Base-by-base conservation (phyloP, 2,888 invertebrate genomes). In the Elmis aenea region DNA sequence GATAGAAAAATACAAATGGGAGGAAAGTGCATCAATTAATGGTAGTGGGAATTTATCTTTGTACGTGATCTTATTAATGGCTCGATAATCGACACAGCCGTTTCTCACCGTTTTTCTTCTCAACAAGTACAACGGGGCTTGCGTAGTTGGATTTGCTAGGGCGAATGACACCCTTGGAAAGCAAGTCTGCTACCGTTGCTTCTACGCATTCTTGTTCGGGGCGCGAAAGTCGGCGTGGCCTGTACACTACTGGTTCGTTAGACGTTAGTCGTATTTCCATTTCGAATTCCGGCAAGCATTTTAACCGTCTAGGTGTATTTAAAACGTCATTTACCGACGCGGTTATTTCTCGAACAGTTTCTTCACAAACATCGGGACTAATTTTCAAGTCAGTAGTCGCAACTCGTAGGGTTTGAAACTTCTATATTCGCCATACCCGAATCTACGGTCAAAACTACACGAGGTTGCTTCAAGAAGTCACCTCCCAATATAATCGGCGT, bases 61-160 rank as follows among this genome's bases (percentile, higher is more conserved):
- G 2, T 49, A 38, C 0, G 62, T 57, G 38, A 57, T 55, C 8
- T 42, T 35, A 45, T 68, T 69, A 1, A 67, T 25, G 12, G 45
- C 40, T 5, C 67, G 35, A 40, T 60, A 70, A 37, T 69, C 66
- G 0, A 68, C 50, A 68, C 8, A 59, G 29, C 28, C 57, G 33
- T 6, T 35, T 37, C 3, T 46, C 24, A 1, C 50, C 50, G 8
- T 53, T 45, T 36, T 57, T 60, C 30, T 59, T 38, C 9, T 45
- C 49, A 2, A 56, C 51, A 8, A 62, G 26, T 1, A 61, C 54
- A 2, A 59, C 42, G 2, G 57, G 49, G 25, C 57, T 61, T 2
- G 61, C 52, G 33, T 57, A 65, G 6, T 61, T 58, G 0, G 62
- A 62, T 9, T 23, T 26, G 9, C 58, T 57, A 1, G 50, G 51